Evolutionary conservation across 2,797 vertebrate genomes (phyloP).

Genomic region (Danio kyathit): DNA sequence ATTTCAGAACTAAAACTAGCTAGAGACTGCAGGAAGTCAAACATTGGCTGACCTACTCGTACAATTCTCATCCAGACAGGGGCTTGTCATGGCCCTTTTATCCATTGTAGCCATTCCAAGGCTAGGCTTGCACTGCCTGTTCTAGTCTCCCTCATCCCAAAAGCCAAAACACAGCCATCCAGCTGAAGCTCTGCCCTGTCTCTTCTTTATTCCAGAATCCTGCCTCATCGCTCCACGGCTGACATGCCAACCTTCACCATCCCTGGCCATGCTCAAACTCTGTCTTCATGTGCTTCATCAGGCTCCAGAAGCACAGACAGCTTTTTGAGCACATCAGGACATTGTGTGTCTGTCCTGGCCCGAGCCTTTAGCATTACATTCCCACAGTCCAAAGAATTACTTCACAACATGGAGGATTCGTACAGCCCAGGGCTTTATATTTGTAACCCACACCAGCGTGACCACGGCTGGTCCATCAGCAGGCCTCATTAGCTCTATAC

Average conservation of each 20-base stretch:
- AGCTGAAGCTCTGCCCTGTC: constrained; percentile 49
- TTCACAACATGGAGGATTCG: constrained; percentile 83
- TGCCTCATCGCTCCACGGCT: constrained; percentile 45
- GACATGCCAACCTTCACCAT: constrained; percentile 48
- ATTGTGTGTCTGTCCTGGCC: constrained; percentile 71
- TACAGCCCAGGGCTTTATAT: constrained; percentile 80
- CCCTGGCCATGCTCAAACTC: constrained; percentile 34
- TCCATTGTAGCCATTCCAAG: constrained; percentile 47
- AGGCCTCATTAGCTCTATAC: constrained; percentile 84
- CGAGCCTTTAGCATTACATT: constrained; percentile 66
- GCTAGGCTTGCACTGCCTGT: constrained; percentile 29
- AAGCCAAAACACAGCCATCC: constrained; percentile 45
- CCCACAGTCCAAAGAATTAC: constrained; percentile 84
- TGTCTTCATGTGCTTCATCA: constrained; percentile 44
- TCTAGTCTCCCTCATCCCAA: constrained; percentile 41
- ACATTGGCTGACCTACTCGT: constrained; percentile 56
- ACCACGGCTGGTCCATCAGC: constrained; percentile 79
- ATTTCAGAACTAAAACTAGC: constrained; percentile 23
- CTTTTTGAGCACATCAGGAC: constrained; percentile 64
- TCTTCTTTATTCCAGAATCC: constrained; percentile 47
- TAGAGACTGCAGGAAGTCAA: constrained; percentile 40
- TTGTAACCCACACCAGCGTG: constrained; percentile 88
- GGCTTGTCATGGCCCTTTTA: constrained; percentile 52
- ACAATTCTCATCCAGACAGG: constrained; percentile 47
- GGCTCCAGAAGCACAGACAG: constrained; percentile 48